These are phyloP conservation scores for Cynopterus brachyotis DNA, from an alignment of 2,113 vertebrate genomes.

Conservation along the genomic window DNA sequence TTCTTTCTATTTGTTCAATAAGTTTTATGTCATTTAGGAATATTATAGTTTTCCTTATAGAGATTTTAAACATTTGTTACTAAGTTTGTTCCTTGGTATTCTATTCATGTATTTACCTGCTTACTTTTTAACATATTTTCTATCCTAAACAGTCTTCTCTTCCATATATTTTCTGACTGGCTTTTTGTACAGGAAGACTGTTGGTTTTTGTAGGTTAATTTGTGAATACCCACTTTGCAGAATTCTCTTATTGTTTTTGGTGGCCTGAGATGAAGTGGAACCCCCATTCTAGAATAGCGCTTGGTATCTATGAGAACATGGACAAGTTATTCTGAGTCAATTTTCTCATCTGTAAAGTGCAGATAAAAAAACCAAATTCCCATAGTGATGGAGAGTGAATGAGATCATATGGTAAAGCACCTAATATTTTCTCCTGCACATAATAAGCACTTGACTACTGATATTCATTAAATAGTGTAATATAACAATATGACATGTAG, in stretches of 20 bases:
- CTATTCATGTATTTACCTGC: background rate
- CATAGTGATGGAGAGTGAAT: background rate
- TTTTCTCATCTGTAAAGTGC: constrained; percentile 20
- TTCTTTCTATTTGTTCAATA: constrained; percentile 7
- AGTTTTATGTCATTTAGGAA: background rate
- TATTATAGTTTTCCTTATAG: background rate
- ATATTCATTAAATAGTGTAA: constrained; percentile 17
- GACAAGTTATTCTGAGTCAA: background rate
- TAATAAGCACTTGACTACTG: background rate
- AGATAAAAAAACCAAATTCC: background rate
- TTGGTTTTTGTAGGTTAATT: constrained; percentile 48
- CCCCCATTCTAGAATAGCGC: background rate
- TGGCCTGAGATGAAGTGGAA: background rate
- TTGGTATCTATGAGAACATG: constrained; percentile 16
- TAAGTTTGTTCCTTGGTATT: background rate
- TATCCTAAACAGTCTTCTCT: constrained; percentile 1
- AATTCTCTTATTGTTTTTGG: constrained; percentile 9
- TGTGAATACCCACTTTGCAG: background rate
- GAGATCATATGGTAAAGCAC: background rate
- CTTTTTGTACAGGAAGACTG: background rate
- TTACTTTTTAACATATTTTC: background rate
- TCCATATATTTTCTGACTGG: constrained; percentile 16
- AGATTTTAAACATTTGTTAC: constrained; percentile 3
- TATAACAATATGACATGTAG: background rate
- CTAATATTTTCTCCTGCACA: background rate